These are phyloP conservation scores for Choreutis nemorana DNA, from an alignment of 2,888 invertebrate species.

Conservation along the genomic window DNA sequence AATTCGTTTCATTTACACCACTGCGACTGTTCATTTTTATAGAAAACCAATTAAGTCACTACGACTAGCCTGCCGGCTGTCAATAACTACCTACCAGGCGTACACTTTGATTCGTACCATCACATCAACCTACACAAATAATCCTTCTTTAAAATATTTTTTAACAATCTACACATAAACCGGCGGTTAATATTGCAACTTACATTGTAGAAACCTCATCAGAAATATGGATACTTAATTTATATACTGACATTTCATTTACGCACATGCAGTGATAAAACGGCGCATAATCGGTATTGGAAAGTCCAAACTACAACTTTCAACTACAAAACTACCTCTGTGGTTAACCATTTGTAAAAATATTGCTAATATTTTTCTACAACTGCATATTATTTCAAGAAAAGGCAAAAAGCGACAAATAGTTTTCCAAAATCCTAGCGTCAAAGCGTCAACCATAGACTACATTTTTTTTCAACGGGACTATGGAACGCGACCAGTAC, in stretches of 20 bases:
- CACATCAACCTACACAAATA: constrained; percentile 24
- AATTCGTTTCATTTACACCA: constrained; percentile 56
- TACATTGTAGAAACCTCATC: constrained; percentile 43
- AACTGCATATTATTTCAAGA: constrained; percentile 20
- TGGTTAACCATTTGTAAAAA: constrained; percentile 28
- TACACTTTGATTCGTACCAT: constrained; percentile 47
- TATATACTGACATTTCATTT: constrained; percentile 50
- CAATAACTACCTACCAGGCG: constrained; percentile 36
- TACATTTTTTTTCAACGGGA: constrained; percentile 17
- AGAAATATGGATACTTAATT: constrained; percentile 28
- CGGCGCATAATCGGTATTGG: constrained; percentile 33
- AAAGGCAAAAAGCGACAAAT: constrained; percentile 21
- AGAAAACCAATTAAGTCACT: constrained; percentile 31
- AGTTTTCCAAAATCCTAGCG: constrained; percentile 30
- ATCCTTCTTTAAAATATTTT: not conserved
- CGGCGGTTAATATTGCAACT: constrained; percentile 2
- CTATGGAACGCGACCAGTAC: too few species aligned
- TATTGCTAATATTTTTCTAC: constrained; percentile 14
- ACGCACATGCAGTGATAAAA: constrained; percentile 53
- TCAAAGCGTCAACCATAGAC: constrained; percentile 58
- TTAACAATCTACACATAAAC: not conserved
- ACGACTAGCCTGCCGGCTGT: constrained; percentile 60
- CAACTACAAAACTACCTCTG: constrained; percentile 14
- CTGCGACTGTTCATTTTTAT: constrained; percentile 61
- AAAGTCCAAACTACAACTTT: constrained; percentile 18